These are phyloP conservation scores for Cherax quadricarinatus DNA, from an alignment of 1,140 invertebrate genomes.

Conservation along the genomic window DNA sequence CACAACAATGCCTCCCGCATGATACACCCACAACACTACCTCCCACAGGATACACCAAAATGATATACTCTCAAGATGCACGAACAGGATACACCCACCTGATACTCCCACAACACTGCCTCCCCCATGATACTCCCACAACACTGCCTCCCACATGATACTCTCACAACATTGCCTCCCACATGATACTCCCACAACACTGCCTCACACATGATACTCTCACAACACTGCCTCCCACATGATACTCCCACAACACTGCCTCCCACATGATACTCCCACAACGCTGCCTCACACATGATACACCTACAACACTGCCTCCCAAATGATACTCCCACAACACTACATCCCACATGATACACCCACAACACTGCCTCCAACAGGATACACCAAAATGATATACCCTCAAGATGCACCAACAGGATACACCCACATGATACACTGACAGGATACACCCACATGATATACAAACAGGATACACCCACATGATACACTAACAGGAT, in stretches of 20 bases:
- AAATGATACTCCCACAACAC: not conserved
- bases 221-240: not conserved
- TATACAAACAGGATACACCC: too few species aligned
- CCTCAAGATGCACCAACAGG: not conserved
- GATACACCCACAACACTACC: not conserved
- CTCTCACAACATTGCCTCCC: not conserved
- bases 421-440: not conserved
- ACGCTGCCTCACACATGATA: not conserved
- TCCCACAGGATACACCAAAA: not conserved
- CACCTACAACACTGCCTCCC: too few species aligned
- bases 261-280: not conserved
- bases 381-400: not conserved
- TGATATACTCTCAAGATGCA: too few species aligned
- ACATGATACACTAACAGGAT: too few species aligned
- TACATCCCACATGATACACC: not conserved
- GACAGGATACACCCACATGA: not conserved
- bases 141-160: not conserved
- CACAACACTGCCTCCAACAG: not conserved
- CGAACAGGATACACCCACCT: not conserved
- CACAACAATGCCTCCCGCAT: not conserved
- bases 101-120: not conserved
- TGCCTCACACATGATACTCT: not conserved
- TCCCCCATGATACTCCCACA: not conserved
- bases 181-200: not conserved
- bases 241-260: not conserved